These are phyloP conservation scores for Strix aluco DNA, from an alignment of 2,113 vertebrate genomes.

Conservation along the genomic window DNA sequence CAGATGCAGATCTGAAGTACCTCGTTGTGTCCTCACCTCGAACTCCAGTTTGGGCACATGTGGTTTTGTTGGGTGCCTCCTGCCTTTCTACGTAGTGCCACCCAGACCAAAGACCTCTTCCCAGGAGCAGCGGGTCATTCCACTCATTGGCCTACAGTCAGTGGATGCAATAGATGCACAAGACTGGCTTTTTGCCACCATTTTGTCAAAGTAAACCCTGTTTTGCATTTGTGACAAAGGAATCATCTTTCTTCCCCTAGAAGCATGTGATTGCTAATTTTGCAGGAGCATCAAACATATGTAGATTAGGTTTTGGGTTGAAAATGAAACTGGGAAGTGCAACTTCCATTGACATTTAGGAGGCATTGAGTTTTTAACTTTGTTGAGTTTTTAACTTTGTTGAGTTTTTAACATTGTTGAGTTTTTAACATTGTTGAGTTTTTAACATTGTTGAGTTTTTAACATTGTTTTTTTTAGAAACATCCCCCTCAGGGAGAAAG, in stretches of 20 bases:
- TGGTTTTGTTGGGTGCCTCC: not conserved
- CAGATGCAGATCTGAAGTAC: not conserved
- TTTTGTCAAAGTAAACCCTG: not conserved
- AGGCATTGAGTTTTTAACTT: not conserved
- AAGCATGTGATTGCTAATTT: not conserved
- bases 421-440: no score
- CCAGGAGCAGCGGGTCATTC: not conserved
- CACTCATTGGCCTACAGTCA: not conserved
- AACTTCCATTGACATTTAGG: not conserved
- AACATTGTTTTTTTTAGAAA: no score
- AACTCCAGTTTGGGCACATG: fast-evolving
- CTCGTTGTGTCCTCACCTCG: not conserved
- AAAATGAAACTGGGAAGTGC: not conserved
- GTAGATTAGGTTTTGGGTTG: not conserved
- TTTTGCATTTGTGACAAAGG: not conserved
- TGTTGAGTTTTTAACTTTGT: no score
- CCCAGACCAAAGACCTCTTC: not conserved
- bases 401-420: no score
- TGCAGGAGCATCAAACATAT: not conserved
- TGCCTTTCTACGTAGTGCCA: not conserved
- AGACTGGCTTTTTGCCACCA: not conserved
- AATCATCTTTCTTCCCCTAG: not conserved
- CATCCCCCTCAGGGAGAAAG: not conserved
- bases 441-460: no score
- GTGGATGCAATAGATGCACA: not conserved